Conservation (phyloP, 1,140 invertebrate genomes). For the Caenorhabditis latens region DNA sequence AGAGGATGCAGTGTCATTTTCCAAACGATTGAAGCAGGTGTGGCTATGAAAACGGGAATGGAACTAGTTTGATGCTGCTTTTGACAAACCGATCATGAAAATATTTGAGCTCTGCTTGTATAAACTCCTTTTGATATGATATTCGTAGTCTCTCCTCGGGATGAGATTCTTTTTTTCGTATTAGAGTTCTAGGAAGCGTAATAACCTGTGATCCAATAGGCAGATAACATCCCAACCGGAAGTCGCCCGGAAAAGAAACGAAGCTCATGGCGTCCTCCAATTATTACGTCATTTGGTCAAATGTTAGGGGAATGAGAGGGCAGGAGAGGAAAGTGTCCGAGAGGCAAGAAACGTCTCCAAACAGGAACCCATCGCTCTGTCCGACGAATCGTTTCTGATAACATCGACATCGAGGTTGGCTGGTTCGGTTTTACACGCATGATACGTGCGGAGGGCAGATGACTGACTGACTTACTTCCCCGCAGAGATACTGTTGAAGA, state of each 20-base stretch:
- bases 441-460: constrained; percentile 23
- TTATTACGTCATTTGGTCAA: constrained; percentile 47
- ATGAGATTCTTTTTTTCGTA: too few species aligned
- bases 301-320: neutral
- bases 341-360: constrained; percentile 28
- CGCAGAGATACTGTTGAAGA: neutral
- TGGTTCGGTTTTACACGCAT: constrained; percentile 34
- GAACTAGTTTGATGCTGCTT: too few species aligned
- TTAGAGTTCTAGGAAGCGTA: neutral
- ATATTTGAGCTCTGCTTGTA: too few species aligned
- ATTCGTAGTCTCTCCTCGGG: too few species aligned
- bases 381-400: constrained; percentile 40
- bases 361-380: constrained; percentile 18
- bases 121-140: too few species aligned
- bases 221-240: neutral
- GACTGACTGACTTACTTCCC: neutral
- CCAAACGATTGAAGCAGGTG: too few species aligned
- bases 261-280: neutral
- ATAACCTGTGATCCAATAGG: neutral
- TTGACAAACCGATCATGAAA: too few species aligned
- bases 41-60: too few species aligned
- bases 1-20: too few species aligned
- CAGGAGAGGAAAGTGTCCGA: neutral
- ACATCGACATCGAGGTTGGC: constrained; percentile 27
- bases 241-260: neutral